A percentile compares a stretch with the other conserved stretches of the same genome.
Evolutionary conservation across 2,888 invertebrate genomes (phyloP).

Genomic region (Leptura quadrifasciata): DNA sequence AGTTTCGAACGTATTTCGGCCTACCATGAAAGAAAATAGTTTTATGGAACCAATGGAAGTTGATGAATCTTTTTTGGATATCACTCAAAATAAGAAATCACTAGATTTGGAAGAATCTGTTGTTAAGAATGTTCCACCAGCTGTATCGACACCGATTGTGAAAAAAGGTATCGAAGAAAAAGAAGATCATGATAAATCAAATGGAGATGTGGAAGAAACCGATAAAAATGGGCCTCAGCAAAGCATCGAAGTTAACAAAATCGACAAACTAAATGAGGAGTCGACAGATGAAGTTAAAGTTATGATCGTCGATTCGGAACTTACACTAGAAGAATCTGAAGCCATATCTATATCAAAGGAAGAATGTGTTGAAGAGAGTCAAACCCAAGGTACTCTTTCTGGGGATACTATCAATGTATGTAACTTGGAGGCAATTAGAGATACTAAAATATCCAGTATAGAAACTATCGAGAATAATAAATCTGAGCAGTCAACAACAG

Average conservation of each 20-base stretch:
- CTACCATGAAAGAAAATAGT: conserved; percentile 53
- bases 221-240: not conserved
- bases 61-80: conserved; percentile 46
- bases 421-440: not conserved
- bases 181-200: not conserved
- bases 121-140: conserved; percentile 4
- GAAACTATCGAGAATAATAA: not conserved
- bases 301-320: not conserved
- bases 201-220: not conserved
- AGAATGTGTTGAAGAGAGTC: not conserved
- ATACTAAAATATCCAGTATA: not conserved
- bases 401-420: not conserved
- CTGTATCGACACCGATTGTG: not conserved
- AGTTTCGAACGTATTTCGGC: conserved; percentile 57
- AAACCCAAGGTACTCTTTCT: not conserved
- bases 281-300: not conserved
- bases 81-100: not conserved
- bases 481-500: not conserved
- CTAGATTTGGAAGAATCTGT: not conserved
- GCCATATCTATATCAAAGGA: not conserved
- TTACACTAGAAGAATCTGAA: not conserved
- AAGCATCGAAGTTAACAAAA: not conserved
- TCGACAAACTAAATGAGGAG: not conserved
- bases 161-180: not conserved
- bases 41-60: conserved; percentile 61